A percentile compares a stretch with the other conserved stretches of the same genome.
phyloP scores from a whole-genome alignment of 2,113 vertebrate genomes.

The Brachirus orientalis region DNA sequence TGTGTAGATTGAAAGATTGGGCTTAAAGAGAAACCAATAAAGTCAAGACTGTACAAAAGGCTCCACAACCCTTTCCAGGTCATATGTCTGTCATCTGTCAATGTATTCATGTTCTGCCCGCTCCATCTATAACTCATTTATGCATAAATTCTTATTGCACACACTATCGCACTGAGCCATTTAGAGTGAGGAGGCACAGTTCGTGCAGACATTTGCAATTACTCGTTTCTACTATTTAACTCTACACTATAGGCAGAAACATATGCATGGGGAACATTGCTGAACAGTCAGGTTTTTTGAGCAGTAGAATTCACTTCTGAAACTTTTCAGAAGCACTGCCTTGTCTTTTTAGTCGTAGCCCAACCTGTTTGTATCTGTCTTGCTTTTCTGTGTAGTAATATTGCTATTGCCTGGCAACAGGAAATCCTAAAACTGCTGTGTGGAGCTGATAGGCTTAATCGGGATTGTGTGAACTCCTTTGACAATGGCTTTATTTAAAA shows the following conservation, averaged over 20 bases:
- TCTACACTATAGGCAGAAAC: conserved; percentile 35
- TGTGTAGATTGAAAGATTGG: conserved; percentile 69
- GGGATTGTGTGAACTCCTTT: no score
- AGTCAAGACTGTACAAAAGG: conserved; percentile 59
- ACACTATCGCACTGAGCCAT: conserved; percentile 45
- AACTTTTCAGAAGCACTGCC: no score
- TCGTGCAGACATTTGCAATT: conserved; percentile 19
- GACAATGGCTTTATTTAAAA: no score
- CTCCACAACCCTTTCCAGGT: conserved; percentile 58
- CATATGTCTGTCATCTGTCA: conserved; percentile 70
- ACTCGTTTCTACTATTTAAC: conserved; percentile 33
- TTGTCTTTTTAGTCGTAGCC: no score
- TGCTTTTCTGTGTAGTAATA: no score
- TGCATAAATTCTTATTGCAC: conserved; percentile 61
- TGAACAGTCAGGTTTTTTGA: background rate
- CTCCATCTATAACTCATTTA: conserved; percentile 54
- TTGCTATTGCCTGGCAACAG: no score
- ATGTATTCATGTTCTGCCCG: conserved; percentile 48
- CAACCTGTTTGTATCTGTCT: no score
- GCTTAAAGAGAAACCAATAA: conserved; percentile 71
- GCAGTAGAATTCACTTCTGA: no score
- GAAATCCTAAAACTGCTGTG: no score
- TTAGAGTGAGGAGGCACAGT: conserved; percentile 27
- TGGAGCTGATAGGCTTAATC: no score
- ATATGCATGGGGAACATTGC: conserved; percentile 27